phyloP scores from a whole-genome alignment of 2,888 invertebrate species.

The Papilio protenor region DNA sequence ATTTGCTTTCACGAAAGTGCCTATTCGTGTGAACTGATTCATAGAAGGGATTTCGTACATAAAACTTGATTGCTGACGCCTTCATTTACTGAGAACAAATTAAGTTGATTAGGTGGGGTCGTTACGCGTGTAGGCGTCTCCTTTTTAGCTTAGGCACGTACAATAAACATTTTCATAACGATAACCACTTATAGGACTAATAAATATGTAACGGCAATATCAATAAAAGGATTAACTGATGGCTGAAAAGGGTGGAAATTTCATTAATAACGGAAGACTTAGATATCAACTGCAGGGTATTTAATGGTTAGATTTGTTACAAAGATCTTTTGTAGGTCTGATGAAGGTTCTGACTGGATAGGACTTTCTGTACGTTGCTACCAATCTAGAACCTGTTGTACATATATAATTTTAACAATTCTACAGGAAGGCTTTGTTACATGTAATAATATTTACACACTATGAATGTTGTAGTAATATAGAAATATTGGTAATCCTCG shows the following conservation, averaged over 20 bases:
- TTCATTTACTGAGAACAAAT: constrained; percentile 29
- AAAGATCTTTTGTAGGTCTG: no score
- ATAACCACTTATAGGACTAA: constrained; percentile 3
- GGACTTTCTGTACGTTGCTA: no score
- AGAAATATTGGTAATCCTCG: background rate
- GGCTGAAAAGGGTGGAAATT: background rate
- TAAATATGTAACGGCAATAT: background rate
- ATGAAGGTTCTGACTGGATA: no score
- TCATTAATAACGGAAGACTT: background rate
- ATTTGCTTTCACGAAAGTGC: constrained; percentile 19
- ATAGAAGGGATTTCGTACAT: constrained; percentile 17
- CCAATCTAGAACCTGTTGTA: no score
- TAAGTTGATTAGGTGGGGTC: constrained; percentile 29
- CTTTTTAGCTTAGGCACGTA: constrained; percentile 19
- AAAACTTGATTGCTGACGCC: constrained; percentile 31
- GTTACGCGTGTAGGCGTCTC: constrained; percentile 12
- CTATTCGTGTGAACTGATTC: constrained; percentile 16
- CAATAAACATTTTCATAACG: constrained; percentile 7
- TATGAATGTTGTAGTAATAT: background rate
- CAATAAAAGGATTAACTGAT: background rate
- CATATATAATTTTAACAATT: background rate
- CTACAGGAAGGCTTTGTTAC: background rate
- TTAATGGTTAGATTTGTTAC: no score
- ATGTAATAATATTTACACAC: background rate
- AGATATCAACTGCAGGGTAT: background rate